These are phyloP conservation scores for Corvus cornix DNA, from an alignment of 2,113 vertebrate species.

Conservation along the genomic window DNA sequence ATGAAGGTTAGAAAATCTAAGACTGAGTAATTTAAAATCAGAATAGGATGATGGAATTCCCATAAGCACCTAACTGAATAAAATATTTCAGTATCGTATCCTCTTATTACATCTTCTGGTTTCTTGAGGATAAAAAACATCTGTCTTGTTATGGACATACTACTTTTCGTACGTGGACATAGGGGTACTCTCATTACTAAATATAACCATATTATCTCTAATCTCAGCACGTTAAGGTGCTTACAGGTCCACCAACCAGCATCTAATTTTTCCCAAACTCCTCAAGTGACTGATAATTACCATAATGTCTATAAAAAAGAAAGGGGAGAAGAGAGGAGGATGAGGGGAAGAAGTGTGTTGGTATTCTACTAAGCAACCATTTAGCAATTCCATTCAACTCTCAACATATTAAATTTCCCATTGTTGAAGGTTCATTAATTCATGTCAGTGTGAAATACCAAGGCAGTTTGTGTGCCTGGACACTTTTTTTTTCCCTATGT, in stretches of 20 bases:
- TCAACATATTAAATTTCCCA: background rate
- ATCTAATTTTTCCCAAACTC: background rate
- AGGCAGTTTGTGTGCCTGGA: background rate
- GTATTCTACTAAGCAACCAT: conserved; percentile 18
- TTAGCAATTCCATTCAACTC: conserved; percentile 32
- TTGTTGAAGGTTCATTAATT: conserved; percentile 55
- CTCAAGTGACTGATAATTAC: background rate
- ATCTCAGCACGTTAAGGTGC: background rate
- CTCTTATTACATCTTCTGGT: background rate
- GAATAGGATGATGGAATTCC: background rate
- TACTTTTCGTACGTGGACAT: background rate
- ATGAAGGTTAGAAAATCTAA: background rate
- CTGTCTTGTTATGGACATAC: background rate
- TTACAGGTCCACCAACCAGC: background rate
- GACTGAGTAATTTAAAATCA: background rate
- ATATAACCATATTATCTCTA: background rate
- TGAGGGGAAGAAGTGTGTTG: background rate
- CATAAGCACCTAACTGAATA: background rate
- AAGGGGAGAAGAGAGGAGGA: background rate
- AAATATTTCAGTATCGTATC: background rate
- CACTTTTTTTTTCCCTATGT: background rate
- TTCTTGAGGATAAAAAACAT: background rate
- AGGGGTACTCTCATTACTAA: background rate
- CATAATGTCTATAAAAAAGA: background rate
- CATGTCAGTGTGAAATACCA: conserved; percentile 16